A percentile compares a stretch with the other conserved stretches of the same genome.
Conservation (phyloP, 2,113 vertebrate species). For the Colossoma macropomum region DNA sequence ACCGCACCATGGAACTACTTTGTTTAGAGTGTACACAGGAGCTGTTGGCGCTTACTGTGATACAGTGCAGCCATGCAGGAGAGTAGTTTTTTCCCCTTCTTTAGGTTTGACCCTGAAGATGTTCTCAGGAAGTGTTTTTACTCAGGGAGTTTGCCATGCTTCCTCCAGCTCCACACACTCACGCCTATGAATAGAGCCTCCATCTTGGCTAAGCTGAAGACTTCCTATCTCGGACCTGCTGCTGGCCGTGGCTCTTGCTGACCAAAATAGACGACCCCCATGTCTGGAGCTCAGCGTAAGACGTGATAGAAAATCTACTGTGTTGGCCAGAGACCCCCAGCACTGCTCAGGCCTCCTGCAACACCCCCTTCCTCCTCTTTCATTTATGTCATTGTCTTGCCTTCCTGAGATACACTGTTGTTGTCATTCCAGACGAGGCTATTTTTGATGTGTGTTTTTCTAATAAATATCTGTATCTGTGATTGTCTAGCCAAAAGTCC, state of each 20-base stretch:
- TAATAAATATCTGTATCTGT: not conserved
- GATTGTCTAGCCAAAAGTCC: not conserved
- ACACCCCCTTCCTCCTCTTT: constrained; percentile 64
- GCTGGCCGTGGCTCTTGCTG: constrained; percentile 8
- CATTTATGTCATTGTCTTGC: constrained; percentile 67
- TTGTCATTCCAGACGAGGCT: constrained; percentile 55
- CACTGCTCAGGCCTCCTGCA: constrained; percentile 51
- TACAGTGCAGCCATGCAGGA: not conserved
- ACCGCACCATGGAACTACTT: constrained; percentile 1
- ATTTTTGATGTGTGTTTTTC: constrained; percentile 5
- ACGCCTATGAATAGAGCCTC: constrained; percentile 56
- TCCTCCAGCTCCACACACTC: constrained; percentile 41
- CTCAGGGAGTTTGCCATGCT: constrained; percentile 22
- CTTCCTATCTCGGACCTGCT: constrained; percentile 51
- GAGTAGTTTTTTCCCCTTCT: constrained; percentile 28
- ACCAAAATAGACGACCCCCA: constrained; percentile 44
- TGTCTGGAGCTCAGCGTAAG: constrained; percentile 49
- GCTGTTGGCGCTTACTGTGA: not conserved
- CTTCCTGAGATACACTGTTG: constrained; percentile 70
- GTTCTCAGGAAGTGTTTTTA: constrained; percentile 54
- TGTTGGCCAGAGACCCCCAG: constrained; percentile 34
- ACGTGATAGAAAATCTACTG: constrained; percentile 50
- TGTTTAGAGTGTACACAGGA: constrained; percentile 4
- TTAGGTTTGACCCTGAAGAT: constrained; percentile 59
- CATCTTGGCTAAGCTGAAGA: constrained; percentile 38